Evolutionary conservation across 2,797 vertebrate genomes (phyloP).

Genomic region (Tokudaia muenninki): DNA sequence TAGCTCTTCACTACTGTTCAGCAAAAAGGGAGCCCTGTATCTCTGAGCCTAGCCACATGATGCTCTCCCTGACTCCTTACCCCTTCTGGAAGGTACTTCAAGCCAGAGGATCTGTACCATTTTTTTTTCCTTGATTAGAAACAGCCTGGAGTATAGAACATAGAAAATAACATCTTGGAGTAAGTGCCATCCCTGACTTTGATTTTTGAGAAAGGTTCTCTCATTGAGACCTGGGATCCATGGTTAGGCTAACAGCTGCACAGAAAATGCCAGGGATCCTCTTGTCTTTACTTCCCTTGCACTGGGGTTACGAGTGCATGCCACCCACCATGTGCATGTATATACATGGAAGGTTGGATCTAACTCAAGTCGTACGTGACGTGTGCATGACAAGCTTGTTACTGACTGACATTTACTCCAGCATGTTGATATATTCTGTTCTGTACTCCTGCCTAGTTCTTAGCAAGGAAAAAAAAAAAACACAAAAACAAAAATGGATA

Average conservation of each 20-base stretch:
- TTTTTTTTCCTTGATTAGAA: neutral
- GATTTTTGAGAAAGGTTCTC: neutral
- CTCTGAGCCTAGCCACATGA: neutral
- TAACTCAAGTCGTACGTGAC: neutral
- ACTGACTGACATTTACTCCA: neutral
- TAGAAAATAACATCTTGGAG: neutral
- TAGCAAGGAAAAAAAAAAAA: neutral
- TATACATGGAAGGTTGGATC: neutral
- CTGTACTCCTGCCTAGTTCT: neutral
- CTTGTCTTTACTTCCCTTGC: neutral
- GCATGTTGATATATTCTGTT: neutral
- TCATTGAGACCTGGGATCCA: neutral
- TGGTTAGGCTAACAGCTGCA: neutral
- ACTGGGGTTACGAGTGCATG: neutral
- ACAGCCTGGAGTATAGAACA: neutral
- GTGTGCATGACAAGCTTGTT: neutral
- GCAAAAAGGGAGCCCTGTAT: neutral
- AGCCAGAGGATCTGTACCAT: neutral
- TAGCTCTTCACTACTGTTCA: neutral
- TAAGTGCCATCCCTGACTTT: neutral
- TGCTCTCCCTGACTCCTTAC: neutral
- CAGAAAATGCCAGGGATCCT: neutral
- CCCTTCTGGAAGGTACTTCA: neutral
- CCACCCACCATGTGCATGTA: neutral
- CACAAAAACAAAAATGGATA: neutral